phyloP scores from a whole-genome alignment of 2,113 vertebrate species.

The Dasyurus viverrinus region DNA sequence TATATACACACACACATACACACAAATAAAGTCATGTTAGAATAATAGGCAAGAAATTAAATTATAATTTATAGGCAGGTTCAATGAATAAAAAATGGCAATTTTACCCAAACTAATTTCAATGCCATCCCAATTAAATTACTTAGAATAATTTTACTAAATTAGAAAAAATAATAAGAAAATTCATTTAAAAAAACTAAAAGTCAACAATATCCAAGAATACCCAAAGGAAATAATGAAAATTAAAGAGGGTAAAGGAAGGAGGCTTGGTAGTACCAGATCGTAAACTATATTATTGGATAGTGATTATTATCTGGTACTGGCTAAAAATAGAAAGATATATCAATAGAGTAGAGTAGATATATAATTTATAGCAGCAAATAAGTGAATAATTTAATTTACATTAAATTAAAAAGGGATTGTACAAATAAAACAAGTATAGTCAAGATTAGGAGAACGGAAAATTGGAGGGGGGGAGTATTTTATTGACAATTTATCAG shows the following conservation, averaged over 20 bases:
- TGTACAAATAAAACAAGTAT: not conserved
- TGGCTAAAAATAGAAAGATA: not conserved
- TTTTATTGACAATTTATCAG: not conserved
- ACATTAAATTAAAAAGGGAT: not conserved
- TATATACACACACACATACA: too few species aligned
- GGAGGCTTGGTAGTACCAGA: not conserved
- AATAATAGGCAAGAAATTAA: not conserved
- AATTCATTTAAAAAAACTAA: not conserved
- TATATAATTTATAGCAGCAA: not conserved
- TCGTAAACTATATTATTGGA: not conserved
- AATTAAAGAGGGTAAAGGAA: not conserved
- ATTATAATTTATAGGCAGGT: not conserved
- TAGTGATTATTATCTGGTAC: not conserved
- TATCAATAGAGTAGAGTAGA: not conserved
- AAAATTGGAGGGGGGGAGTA: not conserved
- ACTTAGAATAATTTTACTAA: not conserved
- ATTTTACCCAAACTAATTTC: not conserved
- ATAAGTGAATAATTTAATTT: not conserved
- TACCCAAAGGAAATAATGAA: not conserved
- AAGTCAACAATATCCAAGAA: not conserved
- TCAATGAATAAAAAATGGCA: not conserved
- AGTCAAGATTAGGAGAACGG: not conserved
- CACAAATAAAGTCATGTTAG: not conserved
- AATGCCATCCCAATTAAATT: not conserved
- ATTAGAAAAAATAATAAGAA: not conserved